phyloP scores from a whole-genome alignment of 2,888 invertebrate genomes.

The Auanema sp. region DNA sequence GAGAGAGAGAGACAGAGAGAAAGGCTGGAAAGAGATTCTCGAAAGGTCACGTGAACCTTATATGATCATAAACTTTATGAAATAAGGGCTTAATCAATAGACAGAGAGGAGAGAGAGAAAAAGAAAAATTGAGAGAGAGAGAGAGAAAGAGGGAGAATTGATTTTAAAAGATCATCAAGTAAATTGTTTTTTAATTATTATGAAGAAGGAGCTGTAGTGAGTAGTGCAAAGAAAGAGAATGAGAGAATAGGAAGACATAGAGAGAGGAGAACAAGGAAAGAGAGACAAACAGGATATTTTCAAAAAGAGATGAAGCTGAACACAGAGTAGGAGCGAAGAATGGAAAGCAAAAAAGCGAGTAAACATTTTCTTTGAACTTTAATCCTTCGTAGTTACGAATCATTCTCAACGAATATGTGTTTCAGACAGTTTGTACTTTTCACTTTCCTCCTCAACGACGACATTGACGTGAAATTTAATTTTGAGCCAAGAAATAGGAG shows the following conservation, averaged over 20 bases:
- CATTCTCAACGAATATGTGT: slow-evolving; percentile 15
- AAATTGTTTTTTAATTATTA: slow-evolving; percentile 1
- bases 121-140: no score
- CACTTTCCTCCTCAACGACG: slow-evolving; percentile 7
- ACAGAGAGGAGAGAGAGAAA: no score
- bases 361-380: no score
- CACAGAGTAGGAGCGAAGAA: no score
- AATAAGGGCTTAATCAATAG: slow-evolving; percentile 4
- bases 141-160: no score
- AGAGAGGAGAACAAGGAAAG: background rate
- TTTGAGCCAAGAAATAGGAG: slow-evolving; percentile 14
- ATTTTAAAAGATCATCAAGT: background rate
- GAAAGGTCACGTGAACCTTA: background rate
- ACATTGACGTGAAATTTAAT: slow-evolving; percentile 19
- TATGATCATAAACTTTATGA: background rate
- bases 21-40: slow-evolving; percentile 2
- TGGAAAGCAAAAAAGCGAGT: slow-evolving; percentile 6
- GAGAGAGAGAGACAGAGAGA: slow-evolving; percentile 3
- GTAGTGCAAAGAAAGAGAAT: background rate
- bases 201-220: slow-evolving; percentile 8
- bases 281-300: background rate
- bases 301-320: background rate
- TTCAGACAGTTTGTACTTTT: slow-evolving; percentile 13
- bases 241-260: slow-evolving; percentile 9
- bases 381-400: no score